phyloP scores from a whole-genome alignment of 2,113 vertebrate species.

The Gymnogyps californianus region DNA sequence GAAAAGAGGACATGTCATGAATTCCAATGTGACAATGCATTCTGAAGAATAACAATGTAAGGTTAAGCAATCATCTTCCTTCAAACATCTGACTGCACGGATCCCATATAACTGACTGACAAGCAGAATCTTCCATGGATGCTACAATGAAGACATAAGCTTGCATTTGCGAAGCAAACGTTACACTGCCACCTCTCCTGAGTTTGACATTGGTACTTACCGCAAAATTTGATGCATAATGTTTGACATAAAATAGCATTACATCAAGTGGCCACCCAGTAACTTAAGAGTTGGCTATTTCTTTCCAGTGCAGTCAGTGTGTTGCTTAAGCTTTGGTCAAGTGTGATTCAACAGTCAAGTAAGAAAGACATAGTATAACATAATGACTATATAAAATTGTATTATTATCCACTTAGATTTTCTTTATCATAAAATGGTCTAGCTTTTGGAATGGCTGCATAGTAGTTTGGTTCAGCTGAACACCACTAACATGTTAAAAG shows the following conservation, averaged over 20 bases:
- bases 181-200: background rate
- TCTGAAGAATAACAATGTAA: background rate
- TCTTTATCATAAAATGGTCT: background rate
- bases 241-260: background rate
- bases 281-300: background rate
- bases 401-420: background rate
- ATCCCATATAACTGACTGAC: background rate
- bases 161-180: background rate
- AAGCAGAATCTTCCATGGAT: background rate
- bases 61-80: background rate
- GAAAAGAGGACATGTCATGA: background rate
- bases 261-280: background rate
- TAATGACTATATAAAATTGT: background rate
- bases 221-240: background rate
- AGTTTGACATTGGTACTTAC: background rate
- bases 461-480: background rate
- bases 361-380: background rate
- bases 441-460: background rate
- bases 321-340: background rate
- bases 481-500: background rate
- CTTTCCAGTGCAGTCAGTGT: background rate
- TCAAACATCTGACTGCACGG: background rate
- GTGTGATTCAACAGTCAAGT: background rate
- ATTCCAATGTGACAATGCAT: background rate
- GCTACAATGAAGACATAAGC: background rate